phyloP scores from a whole-genome alignment of 2,888 invertebrate species.

The Portevinia maculata region DNA sequence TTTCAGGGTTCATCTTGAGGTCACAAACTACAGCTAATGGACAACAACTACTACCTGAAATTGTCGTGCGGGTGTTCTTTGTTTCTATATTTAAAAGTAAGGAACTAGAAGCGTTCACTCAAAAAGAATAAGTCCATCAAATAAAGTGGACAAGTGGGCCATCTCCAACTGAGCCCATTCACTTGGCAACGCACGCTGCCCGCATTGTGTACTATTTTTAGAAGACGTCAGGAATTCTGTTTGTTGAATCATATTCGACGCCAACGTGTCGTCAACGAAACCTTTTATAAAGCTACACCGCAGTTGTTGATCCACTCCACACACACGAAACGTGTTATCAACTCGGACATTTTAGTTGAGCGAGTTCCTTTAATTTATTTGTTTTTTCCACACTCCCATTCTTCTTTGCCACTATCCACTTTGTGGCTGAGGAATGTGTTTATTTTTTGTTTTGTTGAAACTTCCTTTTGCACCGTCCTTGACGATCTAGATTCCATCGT shows the following conservation, averaged over 20 bases:
- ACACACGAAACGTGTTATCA: constrained; percentile 54
- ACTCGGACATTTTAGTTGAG: constrained; percentile 57
- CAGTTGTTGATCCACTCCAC: constrained; percentile 2
- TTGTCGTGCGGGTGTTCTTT: no score
- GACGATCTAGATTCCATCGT: constrained; percentile 64
- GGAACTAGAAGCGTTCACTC: background rate
- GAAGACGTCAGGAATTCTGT: constrained; percentile 52
- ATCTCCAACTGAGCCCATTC: no score
- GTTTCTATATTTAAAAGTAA: background rate
- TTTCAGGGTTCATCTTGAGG: no score
- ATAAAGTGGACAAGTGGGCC: no score
- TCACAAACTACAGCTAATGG: no score
- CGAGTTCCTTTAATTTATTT: constrained; percentile 43
- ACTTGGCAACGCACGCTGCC: no score
- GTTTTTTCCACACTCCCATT: constrained; percentile 42
- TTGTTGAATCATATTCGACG: constrained; percentile 56
- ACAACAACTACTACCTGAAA: no score
- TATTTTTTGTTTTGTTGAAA: constrained; percentile 21
- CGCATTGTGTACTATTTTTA: constrained; percentile 51
- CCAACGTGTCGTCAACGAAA: constrained; percentile 39
- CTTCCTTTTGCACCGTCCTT: constrained; percentile 68
- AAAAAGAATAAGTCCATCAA: no score
- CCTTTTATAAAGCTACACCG: constrained; percentile 27
- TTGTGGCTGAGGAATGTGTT: constrained; percentile 40
- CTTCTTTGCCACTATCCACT: constrained; percentile 30